Evolutionary conservation across 2,797 vertebrate species (phyloP).

Genomic region (Salmo trutta): DNA sequence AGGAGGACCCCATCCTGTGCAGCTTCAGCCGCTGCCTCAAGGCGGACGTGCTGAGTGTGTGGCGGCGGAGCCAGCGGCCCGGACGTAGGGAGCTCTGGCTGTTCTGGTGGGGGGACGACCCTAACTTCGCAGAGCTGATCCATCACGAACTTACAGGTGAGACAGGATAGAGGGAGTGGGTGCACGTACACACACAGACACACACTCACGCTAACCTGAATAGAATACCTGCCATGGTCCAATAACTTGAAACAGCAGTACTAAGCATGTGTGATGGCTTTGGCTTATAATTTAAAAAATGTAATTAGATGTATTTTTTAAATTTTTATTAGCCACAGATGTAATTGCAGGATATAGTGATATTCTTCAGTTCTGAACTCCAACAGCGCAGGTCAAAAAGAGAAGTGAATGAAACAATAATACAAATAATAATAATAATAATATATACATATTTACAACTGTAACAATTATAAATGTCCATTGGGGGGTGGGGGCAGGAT

Average conservation of each 20-base stretch:
- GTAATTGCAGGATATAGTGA: too few relatives aligned
- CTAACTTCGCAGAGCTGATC: slow-evolving; percentile 93
- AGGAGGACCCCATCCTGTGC: slow-evolving; percentile 98
- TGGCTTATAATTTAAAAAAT: background rate
- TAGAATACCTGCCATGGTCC: background rate
- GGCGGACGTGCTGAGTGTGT: slow-evolving; percentile 94
- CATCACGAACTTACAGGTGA: slow-evolving; percentile 94
- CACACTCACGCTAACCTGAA: background rate
- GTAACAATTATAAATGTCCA: too few relatives aligned
- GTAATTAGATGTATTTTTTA: too few relatives aligned
- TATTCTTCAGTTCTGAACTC: too few relatives aligned
- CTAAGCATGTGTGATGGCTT: background rate
- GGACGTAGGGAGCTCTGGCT: slow-evolving; percentile 96
- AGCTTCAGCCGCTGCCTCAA: slow-evolving; percentile 98
- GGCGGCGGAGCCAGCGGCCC: slow-evolving; percentile 92
- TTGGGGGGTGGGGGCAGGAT: too few relatives aligned
- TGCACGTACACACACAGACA: background rate
- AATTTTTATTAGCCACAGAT: too few relatives aligned
- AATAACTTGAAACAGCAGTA: background rate
- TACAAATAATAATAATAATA: too few relatives aligned
- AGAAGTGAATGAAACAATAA: too few relatives aligned
- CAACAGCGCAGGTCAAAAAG: too few relatives aligned
- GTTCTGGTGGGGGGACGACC: slow-evolving; percentile 99
- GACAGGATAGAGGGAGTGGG: background rate
- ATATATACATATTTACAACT: too few relatives aligned